Conservation (phyloP, 2,888 invertebrate genomes). For the Meiosimyza platycephala region DNA sequence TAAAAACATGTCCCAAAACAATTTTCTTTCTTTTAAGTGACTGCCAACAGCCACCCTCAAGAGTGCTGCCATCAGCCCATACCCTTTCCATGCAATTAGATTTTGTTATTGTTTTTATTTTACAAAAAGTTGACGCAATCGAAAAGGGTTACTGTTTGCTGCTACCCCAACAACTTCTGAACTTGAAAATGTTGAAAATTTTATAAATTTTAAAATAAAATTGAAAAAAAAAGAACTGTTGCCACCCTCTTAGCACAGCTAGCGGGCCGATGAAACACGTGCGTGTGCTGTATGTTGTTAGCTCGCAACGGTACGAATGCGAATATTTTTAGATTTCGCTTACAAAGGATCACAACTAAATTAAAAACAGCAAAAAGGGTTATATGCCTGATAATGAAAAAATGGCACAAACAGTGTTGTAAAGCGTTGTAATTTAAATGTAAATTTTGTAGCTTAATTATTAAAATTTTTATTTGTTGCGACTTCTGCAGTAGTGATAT, state of each 20-base stretch:
- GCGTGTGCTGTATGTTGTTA: not conserved
- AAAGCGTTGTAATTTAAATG: not conserved
- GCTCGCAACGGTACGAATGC: not conserved
- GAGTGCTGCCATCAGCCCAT: not conserved
- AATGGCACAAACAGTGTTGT: not conserved
- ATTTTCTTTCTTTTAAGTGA: slow-evolving; percentile 1
- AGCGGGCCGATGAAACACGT: not conserved
- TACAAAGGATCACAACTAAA: slow-evolving; percentile 6
- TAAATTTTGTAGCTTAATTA: too few relatives aligned
- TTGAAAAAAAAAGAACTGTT: not conserved
- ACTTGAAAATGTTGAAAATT: slow-evolving; percentile 11
- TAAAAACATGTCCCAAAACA: slow-evolving; percentile 14
- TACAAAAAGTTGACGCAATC: too few relatives aligned
- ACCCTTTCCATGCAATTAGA: slow-evolving; percentile 15
- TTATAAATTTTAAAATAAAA: not conserved
- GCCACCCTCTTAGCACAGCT: not conserved
- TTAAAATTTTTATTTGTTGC: too few relatives aligned
- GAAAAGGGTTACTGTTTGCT: not conserved
- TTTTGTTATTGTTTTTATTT: slow-evolving; percentile 7
- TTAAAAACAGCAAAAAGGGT: not conserved
- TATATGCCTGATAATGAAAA: too few relatives aligned
- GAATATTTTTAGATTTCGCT: not conserved
- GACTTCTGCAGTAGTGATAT: too few relatives aligned
- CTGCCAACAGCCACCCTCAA: not conserved
- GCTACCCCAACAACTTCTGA: too few relatives aligned